Percentiles rank a stretch among this genome's conserved stretches.
Conservation (phyloP, 2,888 invertebrate genomes). For the Lithophane ornitopus region DNA sequence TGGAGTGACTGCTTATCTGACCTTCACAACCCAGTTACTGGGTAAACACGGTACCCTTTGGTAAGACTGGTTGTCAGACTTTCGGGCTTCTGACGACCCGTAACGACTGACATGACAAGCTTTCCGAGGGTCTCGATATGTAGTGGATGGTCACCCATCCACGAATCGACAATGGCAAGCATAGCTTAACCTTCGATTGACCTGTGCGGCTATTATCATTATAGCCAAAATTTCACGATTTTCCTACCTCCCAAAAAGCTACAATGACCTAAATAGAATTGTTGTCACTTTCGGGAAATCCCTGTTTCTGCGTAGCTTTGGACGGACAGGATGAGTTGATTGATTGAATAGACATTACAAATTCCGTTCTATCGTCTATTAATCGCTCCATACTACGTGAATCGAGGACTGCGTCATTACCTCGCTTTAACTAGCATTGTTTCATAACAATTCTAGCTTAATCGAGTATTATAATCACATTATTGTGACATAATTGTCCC, state of each 20-base stretch:
- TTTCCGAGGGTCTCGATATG: neutral
- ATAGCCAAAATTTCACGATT: neutral
- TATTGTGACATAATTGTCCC: neutral
- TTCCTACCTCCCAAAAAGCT: neutral
- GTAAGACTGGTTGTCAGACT: neutral
- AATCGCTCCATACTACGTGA: conserved; percentile 43
- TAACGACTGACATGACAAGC: neutral
- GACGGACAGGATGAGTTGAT: conserved; percentile 45
- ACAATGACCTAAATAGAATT: conserved; percentile 4
- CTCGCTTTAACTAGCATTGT: conserved; percentile 35
- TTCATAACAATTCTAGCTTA: conserved; percentile 33
- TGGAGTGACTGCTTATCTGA: neutral
- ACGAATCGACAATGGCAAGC: neutral
- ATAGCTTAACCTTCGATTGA: neutral
- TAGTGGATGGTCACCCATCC: neutral
- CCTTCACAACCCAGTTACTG: neutral
- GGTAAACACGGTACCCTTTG: neutral
- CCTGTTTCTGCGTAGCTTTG: conserved; percentile 15
- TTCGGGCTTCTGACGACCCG: too few species aligned
- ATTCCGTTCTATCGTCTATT: conserved; percentile 52
- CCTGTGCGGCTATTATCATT: neutral
- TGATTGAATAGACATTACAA: conserved; percentile 56
- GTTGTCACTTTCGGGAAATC: conserved; percentile 25
- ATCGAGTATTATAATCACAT: conserved; percentile 14
- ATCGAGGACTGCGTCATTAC: conserved; percentile 44